phyloP scores from a whole-genome alignment of 2,113 vertebrate genomes.

The Microtus richardsoni region DNA sequence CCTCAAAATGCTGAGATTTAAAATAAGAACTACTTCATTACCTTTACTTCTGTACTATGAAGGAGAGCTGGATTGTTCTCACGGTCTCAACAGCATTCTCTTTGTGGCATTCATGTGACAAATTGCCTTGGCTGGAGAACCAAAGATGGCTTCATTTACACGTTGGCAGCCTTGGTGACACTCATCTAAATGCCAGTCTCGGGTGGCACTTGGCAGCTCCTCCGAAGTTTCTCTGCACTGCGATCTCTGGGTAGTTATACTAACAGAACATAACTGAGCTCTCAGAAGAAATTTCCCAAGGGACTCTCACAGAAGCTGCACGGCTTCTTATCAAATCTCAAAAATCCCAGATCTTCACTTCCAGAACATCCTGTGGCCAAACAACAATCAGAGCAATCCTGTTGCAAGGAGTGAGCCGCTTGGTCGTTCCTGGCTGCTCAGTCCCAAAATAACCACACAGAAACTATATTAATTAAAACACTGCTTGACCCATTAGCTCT shows the following conservation, averaged over 20 bases:
- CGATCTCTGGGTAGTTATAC: not conserved
- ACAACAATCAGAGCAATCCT: not conserved
- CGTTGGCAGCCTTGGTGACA: not conserved
- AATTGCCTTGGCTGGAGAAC: not conserved
- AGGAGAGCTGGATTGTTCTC: not conserved
- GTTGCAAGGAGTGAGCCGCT: too few species aligned
- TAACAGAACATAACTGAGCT: not conserved
- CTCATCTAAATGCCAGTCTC: not conserved
- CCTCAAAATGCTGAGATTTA: not conserved
- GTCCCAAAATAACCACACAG: too few species aligned
- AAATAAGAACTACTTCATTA: not conserved
- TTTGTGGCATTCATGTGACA: not conserved
- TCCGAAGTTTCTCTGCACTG: not conserved
- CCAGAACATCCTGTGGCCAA: not conserved
- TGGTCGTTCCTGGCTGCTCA: too few species aligned
- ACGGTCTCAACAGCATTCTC: not conserved
- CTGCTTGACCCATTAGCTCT: too few species aligned
- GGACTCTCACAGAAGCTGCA: not conserved
- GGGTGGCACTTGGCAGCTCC: not conserved
- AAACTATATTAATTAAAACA: too few species aligned
- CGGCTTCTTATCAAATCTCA: not conserved
- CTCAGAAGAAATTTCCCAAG: not conserved
- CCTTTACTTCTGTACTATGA: not conserved
- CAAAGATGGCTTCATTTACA: not conserved
- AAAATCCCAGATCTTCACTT: not conserved